These are phyloP conservation scores for Theretra japonica DNA, from an alignment of 2,888 invertebrate species.

Conservation along the genomic window DNA sequence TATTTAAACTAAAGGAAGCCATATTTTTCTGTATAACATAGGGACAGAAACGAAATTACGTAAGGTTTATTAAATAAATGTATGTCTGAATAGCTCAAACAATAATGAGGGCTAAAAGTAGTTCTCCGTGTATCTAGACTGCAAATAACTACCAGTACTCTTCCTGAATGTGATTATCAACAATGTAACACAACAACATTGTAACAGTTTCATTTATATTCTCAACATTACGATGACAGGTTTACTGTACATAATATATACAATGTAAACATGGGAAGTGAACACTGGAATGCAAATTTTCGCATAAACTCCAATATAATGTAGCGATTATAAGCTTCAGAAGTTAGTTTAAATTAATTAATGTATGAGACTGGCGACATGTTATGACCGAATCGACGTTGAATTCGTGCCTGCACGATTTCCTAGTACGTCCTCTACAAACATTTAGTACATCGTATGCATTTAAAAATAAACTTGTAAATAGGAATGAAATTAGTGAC, in stretches of 20 bases:
- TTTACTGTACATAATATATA: no score
- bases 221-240: background rate
- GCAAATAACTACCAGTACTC: background rate
- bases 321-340: no score
- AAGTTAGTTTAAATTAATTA: no score
- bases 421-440: background rate
- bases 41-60: no score
- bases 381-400: no score
- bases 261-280: background rate
- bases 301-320: background rate
- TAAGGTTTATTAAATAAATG: no score
- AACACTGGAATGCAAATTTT: background rate
- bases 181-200: background rate
- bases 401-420: background rate
- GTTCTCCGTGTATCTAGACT: background rate
- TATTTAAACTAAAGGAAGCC: no score
- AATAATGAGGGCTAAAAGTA: background rate
- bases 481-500: no score
- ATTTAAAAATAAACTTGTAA: no score
- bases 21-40: no score
- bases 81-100: no score
- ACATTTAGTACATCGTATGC: background rate
- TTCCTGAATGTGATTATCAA: conserved; percentile 2
- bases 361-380: no score
- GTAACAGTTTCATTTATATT: background rate